phyloP scores from a whole-genome alignment of 2,113 vertebrate species.

The Aphyosemion australe region DNA sequence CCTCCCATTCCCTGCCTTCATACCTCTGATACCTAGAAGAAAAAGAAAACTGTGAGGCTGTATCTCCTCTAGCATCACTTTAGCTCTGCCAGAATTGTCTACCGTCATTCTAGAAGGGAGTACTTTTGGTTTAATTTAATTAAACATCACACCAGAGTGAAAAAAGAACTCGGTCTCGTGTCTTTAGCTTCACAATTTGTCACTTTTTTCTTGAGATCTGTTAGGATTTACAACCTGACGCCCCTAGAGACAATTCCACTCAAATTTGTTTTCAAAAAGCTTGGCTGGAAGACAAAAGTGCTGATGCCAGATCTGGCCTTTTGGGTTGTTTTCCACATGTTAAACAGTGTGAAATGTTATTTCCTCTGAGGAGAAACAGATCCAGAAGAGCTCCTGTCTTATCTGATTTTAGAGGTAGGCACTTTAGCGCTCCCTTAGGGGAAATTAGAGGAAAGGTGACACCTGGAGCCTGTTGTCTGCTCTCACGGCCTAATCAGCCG shows the following conservation, averaged over 20 bases:
- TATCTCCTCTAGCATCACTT: conserved; percentile 53
- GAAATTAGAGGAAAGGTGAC: conserved; percentile 5
- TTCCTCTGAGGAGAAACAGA: not conserved
- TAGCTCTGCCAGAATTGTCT: conserved; percentile 51
- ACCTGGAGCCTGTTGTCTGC: not conserved
- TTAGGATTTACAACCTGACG: not conserved
- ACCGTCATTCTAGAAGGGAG: conserved; percentile 40
- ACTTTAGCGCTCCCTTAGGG: not conserved
- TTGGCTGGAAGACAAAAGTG: not conserved
- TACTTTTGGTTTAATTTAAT: conserved; percentile 25
- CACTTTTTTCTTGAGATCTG: not conserved
- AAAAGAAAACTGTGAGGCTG: not conserved
- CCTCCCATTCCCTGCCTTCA: conserved; percentile 11
- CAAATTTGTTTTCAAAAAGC: not conserved
- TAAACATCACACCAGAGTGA: conserved; percentile 4
- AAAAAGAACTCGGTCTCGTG: not conserved
- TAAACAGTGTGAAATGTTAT: conserved; percentile 1
- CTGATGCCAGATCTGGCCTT: not conserved
- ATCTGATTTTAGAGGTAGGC: conserved; percentile 4
- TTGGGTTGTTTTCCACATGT: not conserved
- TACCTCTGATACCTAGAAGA: conserved; percentile 22
- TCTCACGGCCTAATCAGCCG: not conserved
- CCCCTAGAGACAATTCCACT: not conserved
- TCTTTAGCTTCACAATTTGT: not conserved
- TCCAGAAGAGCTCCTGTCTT: not conserved